phyloP scores from a whole-genome alignment of 2,113 vertebrate species.

The Gymnorhina tibicen region DNA sequence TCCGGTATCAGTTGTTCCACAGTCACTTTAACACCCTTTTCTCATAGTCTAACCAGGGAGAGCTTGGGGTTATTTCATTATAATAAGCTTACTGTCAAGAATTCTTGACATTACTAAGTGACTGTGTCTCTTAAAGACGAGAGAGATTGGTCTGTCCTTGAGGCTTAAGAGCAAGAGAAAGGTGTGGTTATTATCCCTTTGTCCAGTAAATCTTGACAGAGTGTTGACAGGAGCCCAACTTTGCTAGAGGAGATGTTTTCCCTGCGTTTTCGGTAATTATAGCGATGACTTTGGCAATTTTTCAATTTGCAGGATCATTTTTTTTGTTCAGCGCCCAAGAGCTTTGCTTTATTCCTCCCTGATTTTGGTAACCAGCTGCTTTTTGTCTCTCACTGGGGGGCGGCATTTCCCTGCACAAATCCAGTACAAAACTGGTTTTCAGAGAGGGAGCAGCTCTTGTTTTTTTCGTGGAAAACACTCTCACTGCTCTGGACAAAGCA shows the following conservation, averaged over 20 bases:
- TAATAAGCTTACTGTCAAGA: not conserved
- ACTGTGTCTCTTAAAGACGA: not conserved
- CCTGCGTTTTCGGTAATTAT: not conserved
- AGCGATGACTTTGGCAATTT: not conserved
- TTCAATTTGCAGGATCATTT: not conserved
- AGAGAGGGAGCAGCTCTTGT: not conserved
- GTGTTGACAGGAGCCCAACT: not conserved
- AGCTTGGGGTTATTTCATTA: not conserved
- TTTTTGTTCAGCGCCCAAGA: not conserved
- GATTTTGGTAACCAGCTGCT: not conserved
- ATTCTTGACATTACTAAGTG: not conserved
- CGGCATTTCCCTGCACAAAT: slow-evolving; percentile 27
- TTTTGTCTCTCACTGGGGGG: slow-evolving; percentile 44
- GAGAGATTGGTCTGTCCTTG: slow-evolving; percentile 5
- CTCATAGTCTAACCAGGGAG: not conserved
- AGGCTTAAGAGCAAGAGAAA: not conserved
- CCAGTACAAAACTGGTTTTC: not conserved
- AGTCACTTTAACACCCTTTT: not conserved
- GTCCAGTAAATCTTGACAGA: not conserved
- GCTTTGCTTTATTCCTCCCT: not conserved
- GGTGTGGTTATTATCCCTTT: slow-evolving; percentile 5
- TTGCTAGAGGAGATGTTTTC: not conserved
- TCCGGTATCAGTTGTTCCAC: not conserved
- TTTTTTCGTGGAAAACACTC: not conserved
- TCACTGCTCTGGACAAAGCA: not conserved